Evolutionary conservation across 2,797 vertebrate species (phyloP).

Genomic region (Pipistrellus pygmaeus): DNA sequence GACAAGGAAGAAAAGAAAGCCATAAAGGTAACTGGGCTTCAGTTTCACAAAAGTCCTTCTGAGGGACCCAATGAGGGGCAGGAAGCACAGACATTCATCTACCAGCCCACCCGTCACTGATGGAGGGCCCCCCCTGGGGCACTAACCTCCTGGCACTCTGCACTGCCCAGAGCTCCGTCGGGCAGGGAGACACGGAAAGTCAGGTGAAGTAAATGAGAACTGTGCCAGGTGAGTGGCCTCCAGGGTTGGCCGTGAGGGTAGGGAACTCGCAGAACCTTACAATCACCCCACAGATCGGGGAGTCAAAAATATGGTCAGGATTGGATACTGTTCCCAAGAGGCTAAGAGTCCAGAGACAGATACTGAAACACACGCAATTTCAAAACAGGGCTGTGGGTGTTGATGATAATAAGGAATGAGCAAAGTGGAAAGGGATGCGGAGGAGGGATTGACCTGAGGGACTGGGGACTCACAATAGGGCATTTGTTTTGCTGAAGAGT

Average conservation of each 20-base stretch:
- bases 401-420: background rate
- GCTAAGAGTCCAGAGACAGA: background rate
- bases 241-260: background rate
- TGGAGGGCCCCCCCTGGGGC: background rate
- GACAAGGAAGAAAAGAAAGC: background rate
- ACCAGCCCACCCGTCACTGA: background rate
- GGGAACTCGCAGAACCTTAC: background rate
- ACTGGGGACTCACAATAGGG: background rate
- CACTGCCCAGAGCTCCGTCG: background rate
- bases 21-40: background rate
- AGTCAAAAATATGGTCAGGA: background rate
- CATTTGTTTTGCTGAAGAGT: background rate
- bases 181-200: background rate
- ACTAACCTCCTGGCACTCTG: background rate
- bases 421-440: background rate
- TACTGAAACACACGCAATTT: slow-evolving; percentile 32
- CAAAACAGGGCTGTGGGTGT: background rate
- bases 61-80: background rate
- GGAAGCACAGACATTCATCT: background rate
- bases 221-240: background rate
- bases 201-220: background rate
- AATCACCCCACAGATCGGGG: background rate
- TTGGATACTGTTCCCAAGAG: background rate
- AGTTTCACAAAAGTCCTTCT: background rate
- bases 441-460: background rate